These are phyloP conservation scores for Euphydryas editha DNA, from an alignment of 2,888 invertebrate species.

Conservation along the genomic window DNA sequence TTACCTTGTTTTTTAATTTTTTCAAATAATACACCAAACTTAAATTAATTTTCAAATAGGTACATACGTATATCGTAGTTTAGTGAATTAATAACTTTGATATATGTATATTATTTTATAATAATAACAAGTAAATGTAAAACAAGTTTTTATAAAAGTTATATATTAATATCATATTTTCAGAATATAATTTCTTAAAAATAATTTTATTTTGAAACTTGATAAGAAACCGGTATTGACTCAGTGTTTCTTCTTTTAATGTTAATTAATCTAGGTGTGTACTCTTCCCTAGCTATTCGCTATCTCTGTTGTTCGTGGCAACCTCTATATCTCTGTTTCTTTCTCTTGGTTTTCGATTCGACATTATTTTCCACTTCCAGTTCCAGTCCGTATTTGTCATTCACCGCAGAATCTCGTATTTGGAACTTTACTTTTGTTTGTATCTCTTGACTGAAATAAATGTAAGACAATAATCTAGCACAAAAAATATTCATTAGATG, in stretches of 20 bases:
- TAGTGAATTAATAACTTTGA: too few species aligned
- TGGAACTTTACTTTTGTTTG: slow-evolving; percentile 44
- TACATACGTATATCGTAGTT: too few species aligned
- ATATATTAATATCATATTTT: slow-evolving; percentile 2
- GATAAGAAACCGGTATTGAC: slow-evolving; percentile 60
- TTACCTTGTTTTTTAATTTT: too few species aligned
- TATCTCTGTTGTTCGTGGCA: slow-evolving; percentile 54
- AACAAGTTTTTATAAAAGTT: not conserved
- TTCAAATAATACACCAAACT: too few species aligned
- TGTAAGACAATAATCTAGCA: slow-evolving; percentile 15
- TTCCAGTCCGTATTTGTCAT: slow-evolving; percentile 72
- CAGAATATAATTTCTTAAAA: slow-evolving; percentile 15
- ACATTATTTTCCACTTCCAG: slow-evolving; percentile 44
- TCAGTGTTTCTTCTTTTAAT: slow-evolving; percentile 43
- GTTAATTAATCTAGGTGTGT: slow-evolving; percentile 16
- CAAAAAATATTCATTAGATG: not conserved
- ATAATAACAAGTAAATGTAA: too few species aligned
- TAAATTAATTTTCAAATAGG: too few species aligned
- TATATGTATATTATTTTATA: too few species aligned
- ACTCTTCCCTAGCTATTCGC: slow-evolving; percentile 53
- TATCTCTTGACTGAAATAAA: slow-evolving; percentile 20
- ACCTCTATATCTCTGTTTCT: slow-evolving; percentile 51
- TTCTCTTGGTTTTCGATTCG: slow-evolving; percentile 40
- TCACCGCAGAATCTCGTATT: slow-evolving; percentile 56
- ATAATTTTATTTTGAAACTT: slow-evolving; percentile 28